phyloP scores from a whole-genome alignment of 2,888 invertebrate species.

The Craniophora ligustri region DNA sequence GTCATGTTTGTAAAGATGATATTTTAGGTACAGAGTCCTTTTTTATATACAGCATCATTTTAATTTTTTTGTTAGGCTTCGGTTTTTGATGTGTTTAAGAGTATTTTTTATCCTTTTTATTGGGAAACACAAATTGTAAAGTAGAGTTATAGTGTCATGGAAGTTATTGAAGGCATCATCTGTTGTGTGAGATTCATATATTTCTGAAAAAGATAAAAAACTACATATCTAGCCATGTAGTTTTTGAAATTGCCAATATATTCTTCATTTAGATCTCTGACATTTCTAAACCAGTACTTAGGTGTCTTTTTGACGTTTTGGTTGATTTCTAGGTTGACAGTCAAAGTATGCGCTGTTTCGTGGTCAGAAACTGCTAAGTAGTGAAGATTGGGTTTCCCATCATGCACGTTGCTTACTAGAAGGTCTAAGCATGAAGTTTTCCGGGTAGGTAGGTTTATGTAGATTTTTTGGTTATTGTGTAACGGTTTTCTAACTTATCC shows the following conservation, averaged over 20 bases:
- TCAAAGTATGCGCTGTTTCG: conserved; percentile 6
- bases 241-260: conserved; percentile 2
- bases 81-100: conserved; percentile 5
- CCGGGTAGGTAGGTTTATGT: not conserved
- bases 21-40: conserved; percentile 11
- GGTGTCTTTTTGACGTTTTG: not conserved
- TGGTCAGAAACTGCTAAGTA: conserved; percentile 13
- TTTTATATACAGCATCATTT: conserved; percentile 16
- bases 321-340: conserved; percentile 1
- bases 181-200: conserved; percentile 3
- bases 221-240: conserved; percentile 7
- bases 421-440: conserved; percentile 5
- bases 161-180: conserved; percentile 6
- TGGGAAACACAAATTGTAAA: conserved; percentile 12
- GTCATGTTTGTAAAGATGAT: conserved; percentile 2
- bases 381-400: not conserved
- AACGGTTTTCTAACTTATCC: too few relatives aligned
- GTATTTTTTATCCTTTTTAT: conserved; percentile 1
- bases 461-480: conserved; percentile 2
- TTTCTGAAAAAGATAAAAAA: conserved; percentile 6
- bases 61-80: conserved; percentile 2
- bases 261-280: conserved; percentile 7
- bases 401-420: conserved; percentile 2
- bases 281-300: not conserved
- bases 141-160: conserved; percentile 6